Evolutionary conservation across 1,140 invertebrate species (phyloP).

Genomic region (Trissolcus basalis): DNA sequence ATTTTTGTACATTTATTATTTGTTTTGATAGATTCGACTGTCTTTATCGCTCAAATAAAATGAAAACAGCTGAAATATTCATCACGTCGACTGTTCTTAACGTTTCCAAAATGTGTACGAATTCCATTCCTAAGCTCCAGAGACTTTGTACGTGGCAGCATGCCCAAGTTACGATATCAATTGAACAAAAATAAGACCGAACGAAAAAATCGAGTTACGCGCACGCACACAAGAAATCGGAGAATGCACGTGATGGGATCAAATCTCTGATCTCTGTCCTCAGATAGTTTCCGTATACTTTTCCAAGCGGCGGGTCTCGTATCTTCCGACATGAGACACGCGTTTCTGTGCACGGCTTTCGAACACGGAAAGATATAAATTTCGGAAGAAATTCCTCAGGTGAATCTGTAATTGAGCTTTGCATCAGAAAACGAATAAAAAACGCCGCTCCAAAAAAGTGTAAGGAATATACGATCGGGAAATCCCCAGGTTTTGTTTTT

Average conservation of each 20-base stretch:
- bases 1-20: no score
- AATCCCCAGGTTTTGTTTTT: no score
- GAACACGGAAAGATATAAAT: conserved; percentile 49
- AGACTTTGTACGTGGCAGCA: background rate
- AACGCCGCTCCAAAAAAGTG: background rate
- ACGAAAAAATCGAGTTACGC: conserved; percentile 6
- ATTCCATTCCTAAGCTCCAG: no score
- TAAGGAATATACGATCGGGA: no score
- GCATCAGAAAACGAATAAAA: background rate
- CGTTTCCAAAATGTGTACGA: no score
- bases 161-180: no score
- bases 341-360: conserved; percentile 29
- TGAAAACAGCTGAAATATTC: background rate
- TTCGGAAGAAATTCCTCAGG: conserved; percentile 21
- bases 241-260: conserved; percentile 37
- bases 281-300: conserved; percentile 46
- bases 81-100: no score
- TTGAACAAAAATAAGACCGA: conserved; percentile 5
- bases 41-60: background rate
- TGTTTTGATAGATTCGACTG: no score
- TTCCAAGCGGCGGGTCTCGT: conserved; percentile 25
- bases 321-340: conserved; percentile 29
- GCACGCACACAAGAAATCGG: conserved; percentile 16
- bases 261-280: conserved; percentile 38
- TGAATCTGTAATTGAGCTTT: conserved; percentile 1